A percentile compares a stretch with the other conserved stretches of the same genome.
phyloP scores from a whole-genome alignment of 2,113 vertebrate genomes.

The Atlantisia rogersi region DNA sequence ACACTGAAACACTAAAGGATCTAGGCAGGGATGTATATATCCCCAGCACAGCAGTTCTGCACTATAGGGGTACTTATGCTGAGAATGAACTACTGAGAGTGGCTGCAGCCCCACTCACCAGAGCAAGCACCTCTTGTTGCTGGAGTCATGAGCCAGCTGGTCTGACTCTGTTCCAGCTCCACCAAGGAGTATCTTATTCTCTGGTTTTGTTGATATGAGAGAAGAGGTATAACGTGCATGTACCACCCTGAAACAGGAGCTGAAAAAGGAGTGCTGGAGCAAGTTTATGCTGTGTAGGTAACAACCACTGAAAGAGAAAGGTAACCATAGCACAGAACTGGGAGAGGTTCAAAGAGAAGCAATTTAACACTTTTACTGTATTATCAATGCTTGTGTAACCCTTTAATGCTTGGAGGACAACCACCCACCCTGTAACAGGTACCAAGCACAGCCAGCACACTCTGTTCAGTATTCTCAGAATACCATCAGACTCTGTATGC shows the following conservation, averaged over 20 bases:
- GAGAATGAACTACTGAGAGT: neutral
- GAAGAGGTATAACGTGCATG: neutral
- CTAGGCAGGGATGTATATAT: neutral
- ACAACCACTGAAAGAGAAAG: neutral
- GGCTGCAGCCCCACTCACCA: no score
- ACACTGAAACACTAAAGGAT: neutral
- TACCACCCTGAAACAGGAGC: neutral
- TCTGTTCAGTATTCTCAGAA: neutral
- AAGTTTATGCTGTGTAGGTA: neutral
- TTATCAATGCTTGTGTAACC: neutral
- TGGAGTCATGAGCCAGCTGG: neutral
- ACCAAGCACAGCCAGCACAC: neutral
- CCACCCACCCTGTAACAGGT: neutral
- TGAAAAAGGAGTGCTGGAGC: neutral
- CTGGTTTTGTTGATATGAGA: no score
- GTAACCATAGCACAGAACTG: neutral
- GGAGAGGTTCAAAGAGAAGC: neutral
- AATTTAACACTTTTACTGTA: neutral
- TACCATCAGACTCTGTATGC: neutral
- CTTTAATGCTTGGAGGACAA: neutral
- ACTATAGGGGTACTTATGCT: neutral
- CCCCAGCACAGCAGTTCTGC: neutral
- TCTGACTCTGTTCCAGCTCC: neutral
- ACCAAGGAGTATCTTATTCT: neutral
- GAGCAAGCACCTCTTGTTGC: neutral